Evolutionary conservation across 53 echinoderm and acorn worm genomes (phyloP).

Genomic region (Holothuria scabra): DNA sequence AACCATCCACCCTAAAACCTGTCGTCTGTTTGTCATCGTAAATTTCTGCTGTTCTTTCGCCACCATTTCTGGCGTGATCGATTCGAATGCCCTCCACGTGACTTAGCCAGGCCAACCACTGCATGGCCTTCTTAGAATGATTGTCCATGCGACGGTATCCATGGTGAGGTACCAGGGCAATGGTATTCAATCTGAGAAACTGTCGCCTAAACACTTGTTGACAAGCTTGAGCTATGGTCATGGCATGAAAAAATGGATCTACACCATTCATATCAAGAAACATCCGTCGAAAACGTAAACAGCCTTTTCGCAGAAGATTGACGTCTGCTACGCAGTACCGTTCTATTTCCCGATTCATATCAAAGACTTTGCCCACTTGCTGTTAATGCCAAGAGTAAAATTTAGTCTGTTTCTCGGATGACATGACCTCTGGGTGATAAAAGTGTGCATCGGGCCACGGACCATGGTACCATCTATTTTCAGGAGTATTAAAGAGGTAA

Average conservation of each 20-base stretch:
- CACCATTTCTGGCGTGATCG: constrained; percentile 52
- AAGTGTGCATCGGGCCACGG: constrained; percentile 17
- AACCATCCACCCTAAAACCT: neutral
- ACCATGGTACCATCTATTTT: neutral
- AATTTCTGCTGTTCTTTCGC: constrained; percentile 5
- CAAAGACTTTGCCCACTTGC: neutral
- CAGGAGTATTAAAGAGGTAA: constrained; percentile 39
- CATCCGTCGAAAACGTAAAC: neutral
- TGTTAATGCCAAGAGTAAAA: constrained; percentile 1
- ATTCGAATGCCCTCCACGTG: constrained; percentile 31
- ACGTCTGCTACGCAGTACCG: constrained; percentile 1
- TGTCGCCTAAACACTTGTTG: constrained; percentile 60
- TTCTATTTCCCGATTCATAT: neutral
- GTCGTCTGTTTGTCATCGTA: neutral
- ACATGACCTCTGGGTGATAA: constrained; percentile 29
- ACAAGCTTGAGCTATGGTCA: too few species aligned
- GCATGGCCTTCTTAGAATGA: constrained; percentile 44
- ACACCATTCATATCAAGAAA: neutral
- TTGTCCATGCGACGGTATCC: constrained; percentile 16
- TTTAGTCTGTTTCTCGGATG: neutral
- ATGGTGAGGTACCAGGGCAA: constrained; percentile 18
- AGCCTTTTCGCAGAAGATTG: neutral
- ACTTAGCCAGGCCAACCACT: constrained; percentile 29
- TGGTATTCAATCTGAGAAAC: too few species aligned
- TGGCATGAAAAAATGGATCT: neutral